Percentiles rank a stretch among this genome's conserved stretches.
Evolutionary conservation across 2,113 vertebrate genomes (phyloP).

Genomic region (Carollia perspicillata): DNA sequence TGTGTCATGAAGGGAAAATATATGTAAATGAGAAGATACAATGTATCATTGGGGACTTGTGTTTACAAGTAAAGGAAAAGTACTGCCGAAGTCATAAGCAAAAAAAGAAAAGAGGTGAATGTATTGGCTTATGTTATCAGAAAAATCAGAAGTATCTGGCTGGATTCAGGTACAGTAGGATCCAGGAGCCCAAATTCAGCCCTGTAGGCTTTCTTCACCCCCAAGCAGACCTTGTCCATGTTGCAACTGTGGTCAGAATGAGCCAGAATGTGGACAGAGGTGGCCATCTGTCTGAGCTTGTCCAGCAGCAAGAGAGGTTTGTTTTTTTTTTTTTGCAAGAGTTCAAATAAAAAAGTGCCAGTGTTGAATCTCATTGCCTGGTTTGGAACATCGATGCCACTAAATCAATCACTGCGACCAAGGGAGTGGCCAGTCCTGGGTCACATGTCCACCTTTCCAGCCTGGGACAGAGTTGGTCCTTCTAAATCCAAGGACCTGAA

Average conservation of each 20-base stretch:
- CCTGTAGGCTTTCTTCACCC: neutral
- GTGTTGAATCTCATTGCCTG: neutral
- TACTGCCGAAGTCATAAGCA: neutral
- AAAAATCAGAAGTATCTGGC: neutral
- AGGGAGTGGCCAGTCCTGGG: neutral
- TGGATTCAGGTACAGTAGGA: neutral
- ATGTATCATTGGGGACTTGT: neutral
- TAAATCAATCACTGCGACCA: neutral
- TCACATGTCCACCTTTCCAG: neutral
- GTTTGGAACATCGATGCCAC: neutral
- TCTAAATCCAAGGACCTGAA: neutral
- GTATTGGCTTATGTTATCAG: neutral
- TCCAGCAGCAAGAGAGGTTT: neutral
- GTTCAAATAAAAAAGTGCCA: neutral
- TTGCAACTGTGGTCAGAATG: neutral
- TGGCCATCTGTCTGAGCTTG: neutral
- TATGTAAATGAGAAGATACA: neutral
- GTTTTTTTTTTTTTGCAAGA: neutral
- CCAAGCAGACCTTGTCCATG: neutral
- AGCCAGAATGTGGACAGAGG: too few relatives aligned
- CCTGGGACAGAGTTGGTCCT: neutral
- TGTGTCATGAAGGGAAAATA: neutral
- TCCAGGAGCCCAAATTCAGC: neutral
- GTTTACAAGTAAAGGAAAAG: neutral
- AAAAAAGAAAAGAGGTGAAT: neutral